Evolutionary conservation across 2,113 vertebrate species (phyloP).

Genomic region (Rhea pennata): DNA sequence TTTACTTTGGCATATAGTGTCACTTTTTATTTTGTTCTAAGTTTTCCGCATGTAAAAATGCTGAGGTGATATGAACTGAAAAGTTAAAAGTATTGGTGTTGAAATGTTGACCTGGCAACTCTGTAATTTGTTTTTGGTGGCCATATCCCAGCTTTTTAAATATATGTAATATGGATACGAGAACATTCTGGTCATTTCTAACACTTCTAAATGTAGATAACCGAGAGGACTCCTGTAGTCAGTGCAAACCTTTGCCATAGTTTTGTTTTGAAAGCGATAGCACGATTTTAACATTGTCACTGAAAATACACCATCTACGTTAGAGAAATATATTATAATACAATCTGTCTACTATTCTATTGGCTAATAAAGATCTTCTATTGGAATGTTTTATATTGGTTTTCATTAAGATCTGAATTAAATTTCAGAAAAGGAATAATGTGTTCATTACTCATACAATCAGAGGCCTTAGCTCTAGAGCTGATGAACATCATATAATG

Average conservation of each 20-base stretch:
- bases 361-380: neutral
- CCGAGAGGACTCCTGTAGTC: neutral
- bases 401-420: neutral
- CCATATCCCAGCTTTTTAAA: neutral
- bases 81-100: neutral
- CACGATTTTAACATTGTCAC: neutral
- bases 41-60: neutral
- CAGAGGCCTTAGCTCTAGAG: accelerated
- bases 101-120: neutral
- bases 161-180: neutral
- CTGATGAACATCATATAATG: neutral
- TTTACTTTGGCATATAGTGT: neutral
- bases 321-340: neutral
- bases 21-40: neutral
- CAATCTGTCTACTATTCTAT: neutral
- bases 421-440: neutral
- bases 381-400: neutral
- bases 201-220: neutral
- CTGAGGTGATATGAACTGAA: neutral
- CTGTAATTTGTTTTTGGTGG: neutral
- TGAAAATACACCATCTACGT: neutral
- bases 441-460: neutral
- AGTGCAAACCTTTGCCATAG: neutral
- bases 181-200: neutral
- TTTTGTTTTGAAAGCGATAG: neutral